Evolutionary conservation across 2,113 vertebrate genomes (phyloP), one percentile per base, ranked within the genome.

Genomic region (Mohoua ochrocephala): DNA sequence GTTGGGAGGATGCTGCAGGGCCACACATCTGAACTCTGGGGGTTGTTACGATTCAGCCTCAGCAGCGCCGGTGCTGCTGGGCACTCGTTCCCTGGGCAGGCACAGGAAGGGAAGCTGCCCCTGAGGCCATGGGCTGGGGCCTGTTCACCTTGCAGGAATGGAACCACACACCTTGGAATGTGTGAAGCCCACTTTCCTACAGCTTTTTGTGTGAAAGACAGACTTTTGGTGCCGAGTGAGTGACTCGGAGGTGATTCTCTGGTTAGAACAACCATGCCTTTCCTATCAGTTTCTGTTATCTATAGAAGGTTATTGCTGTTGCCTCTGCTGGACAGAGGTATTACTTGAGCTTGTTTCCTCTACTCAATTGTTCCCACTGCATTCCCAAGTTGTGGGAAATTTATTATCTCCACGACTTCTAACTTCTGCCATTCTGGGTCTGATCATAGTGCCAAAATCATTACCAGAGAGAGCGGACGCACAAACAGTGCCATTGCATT

Each of bases 281-380:
- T 49, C 27, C 49, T 56, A 35, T 35, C 49, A 22, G 12, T 35
- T 24, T 70, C 30, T 37, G 27, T 30, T 47, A 30, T 18, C 30
- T 41, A 6, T 54, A 20, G 7, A 63, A 30, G 16, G n/a, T 71
- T 39, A 49, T 26, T 80, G 41, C 26, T 56, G 24, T 79, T 56
- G n/a, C 17, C 39, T 54, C 70, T 70, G 21, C n/a, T 63, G 49
- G 57, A 56, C n/a, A 64, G 26, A 71, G 49, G 13, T 14, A n/a
- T 17, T n/a, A 41, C 13, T 11, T 63, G n/a, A 79, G 41, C 13
- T 79, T 79, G 16, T 63, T 70, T 70, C 47, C 39, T 61, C 15
- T n/a, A n/a, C 20, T 7, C 23, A n/a, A 0, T 21, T 54, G n/a
- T 24, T 87, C 30, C 24, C 0, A 0, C 11, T 71, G 22, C 2